phyloP scores from a whole-genome alignment of 2,888 invertebrate species.

The Drosophila helvetica region DNA sequence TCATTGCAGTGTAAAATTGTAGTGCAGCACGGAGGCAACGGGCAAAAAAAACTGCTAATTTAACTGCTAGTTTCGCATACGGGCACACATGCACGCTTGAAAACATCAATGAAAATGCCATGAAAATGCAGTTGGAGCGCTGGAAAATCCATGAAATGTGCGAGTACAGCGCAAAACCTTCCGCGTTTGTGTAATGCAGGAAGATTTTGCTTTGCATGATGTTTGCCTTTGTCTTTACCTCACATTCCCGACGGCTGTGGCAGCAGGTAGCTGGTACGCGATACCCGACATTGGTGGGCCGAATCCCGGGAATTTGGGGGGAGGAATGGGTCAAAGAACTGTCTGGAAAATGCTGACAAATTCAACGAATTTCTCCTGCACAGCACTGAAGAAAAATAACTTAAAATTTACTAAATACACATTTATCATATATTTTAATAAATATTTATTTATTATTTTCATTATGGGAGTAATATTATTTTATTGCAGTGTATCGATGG shows the following conservation, averaged over 20 bases:
- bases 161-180: conserved; percentile 68
- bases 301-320: not conserved
- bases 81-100: conserved; percentile 29
- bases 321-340: not conserved
- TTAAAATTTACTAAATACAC: not conserved
- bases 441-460: too few relatives aligned
- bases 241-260: not conserved
- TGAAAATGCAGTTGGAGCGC: conserved; percentile 63
- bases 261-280: conserved; percentile 1
- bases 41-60: conserved; percentile 70
- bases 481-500: not conserved
- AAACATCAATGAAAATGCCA: conserved; percentile 71
- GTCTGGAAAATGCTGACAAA: conserved; percentile 4
- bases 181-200: conserved; percentile 81
- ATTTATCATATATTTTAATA: not conserved
- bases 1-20: conserved; percentile 58
- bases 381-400: not conserved
- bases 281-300: not conserved
- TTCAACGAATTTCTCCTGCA: conserved; percentile 2
- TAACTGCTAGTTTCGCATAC: conserved; percentile 74
- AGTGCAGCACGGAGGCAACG: conserved; percentile 47
- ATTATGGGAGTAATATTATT: too few relatives aligned
- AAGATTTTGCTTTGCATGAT: conserved; percentile 69
- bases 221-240: conserved; percentile 48
- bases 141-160: conserved; percentile 73